Evolutionary conservation across 2,113 vertebrate genomes (phyloP).

Genomic region (Rhinoptilus africanus): DNA sequence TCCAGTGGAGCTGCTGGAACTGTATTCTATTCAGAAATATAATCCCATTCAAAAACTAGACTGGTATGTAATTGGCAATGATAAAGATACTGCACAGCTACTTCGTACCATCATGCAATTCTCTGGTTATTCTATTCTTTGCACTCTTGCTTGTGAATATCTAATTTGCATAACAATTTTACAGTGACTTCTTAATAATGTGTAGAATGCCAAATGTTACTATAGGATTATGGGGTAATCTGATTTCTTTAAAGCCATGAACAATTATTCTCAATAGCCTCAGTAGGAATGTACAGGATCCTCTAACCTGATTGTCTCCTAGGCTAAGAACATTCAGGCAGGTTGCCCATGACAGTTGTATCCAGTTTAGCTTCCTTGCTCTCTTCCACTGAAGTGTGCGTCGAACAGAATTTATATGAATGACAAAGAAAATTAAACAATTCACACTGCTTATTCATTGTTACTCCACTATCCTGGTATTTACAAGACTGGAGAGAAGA

Average conservation of each 20-base stretch:
- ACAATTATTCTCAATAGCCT: neutral
- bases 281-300: neutral
- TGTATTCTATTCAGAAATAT: neutral
- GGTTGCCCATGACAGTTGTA: neutral
- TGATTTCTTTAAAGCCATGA: constrained; percentile 1
- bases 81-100: neutral
- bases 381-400: neutral
- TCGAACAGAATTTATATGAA: neutral
- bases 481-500: neutral
- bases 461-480: neutral
- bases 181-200: neutral
- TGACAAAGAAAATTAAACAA: neutral
- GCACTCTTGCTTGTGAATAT: neutral
- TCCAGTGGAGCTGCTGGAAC: neutral
- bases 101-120: neutral
- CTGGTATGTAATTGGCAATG: neutral
- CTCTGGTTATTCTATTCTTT: neutral
- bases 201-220: neutral
- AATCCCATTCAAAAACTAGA: neutral
- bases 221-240: constrained; percentile 5
- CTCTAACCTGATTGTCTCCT: neutral
- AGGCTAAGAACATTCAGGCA: neutral
- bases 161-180: constrained; percentile 17
- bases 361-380: neutral
- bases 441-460: neutral